phyloP scores from a whole-genome alignment of 2,113 vertebrate genomes.

The Cyprinodon variegatus region DNA sequence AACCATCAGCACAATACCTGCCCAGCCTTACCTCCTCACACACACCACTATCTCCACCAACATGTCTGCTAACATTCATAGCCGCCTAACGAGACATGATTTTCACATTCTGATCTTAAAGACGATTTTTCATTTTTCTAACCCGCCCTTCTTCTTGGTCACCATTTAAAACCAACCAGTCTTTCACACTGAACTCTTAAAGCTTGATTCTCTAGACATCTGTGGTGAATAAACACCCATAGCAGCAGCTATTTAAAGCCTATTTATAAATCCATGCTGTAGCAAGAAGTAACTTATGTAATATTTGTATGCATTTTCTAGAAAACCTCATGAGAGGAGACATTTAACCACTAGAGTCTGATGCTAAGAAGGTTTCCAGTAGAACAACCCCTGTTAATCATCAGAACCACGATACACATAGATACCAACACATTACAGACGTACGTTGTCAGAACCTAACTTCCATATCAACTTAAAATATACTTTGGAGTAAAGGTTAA shows the following conservation, averaged over 20 bases:
- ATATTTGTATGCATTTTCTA: background rate
- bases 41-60: slow-evolving; percentile 17
- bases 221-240: background rate
- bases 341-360: background rate
- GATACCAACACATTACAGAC: background rate
- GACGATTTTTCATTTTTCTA: slow-evolving; percentile 12
- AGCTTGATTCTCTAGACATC: background rate
- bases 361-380: background rate
- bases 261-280: background rate
- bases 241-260: background rate
- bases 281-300: background rate
- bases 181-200: background rate
- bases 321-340: too few relatives aligned
- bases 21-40: slow-evolving; percentile 48
- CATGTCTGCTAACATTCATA: slow-evolving; percentile 13
- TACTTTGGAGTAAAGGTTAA: background rate
- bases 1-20: slow-evolving; percentile 49
- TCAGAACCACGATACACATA: background rate
- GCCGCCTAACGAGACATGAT: slow-evolving; percentile 5
- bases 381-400: background rate
- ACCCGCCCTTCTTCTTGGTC: background rate
- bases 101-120: slow-evolving; percentile 17
- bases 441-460: background rate
- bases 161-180: background rate
- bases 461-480: background rate